Base-by-base conservation (phyloP, 1,140 invertebrate genomes). In the Cardiocondyla obscurior region DNA sequence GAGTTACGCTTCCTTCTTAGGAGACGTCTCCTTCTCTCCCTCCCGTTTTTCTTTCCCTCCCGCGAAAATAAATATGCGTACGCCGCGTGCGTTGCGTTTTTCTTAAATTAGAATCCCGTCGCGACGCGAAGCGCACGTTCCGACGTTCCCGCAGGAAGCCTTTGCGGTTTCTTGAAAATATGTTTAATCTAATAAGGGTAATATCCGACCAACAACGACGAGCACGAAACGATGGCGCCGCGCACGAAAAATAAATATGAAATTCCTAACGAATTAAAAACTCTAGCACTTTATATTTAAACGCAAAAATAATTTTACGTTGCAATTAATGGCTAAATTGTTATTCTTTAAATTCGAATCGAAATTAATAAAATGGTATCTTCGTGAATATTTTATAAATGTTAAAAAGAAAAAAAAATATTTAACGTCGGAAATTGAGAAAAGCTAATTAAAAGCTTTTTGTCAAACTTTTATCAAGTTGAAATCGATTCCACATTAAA, bases 31-130 rank as follows among this genome's bases (percentile, higher is more conserved):
- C 19, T 6, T 16, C 22, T 10, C 14, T 14, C 5, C 44, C 44
- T n/a, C n/a, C n/a, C n/a, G n/a, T n/a, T n/a, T n/a, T n/a, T n/a
- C 14, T 16, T 16, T 4, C n/a, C 44, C 44, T n/a, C 33, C 6
- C 57, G 39, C 42, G 42, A 53, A 28, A 67, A 53, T 67, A 77
- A 67, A 16, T 53, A 33, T 30, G 33, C 51, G 30, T 69, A 30
- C 49, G 70, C 22, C 22, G 51, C 69, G 36, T 76, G 22, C 44
- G 42, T 65, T 19, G 74, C 74, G 60, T 77, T 77, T 77, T 77
- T 77, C 74, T 77, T 77, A 77, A 67, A 77, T 77, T 77, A 77
- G 33, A 77, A 53, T 77, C 46, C 33, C n/a, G 44, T 44, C 30
- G 22, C 60, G 10, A 65, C 19, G 60, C 30, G 42, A 74, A 14